Evolutionary conservation across 2,113 vertebrate genomes (phyloP), one percentile per base, ranked within the genome.

Genomic region (Reinhardtius hippoglossoides): DNA sequence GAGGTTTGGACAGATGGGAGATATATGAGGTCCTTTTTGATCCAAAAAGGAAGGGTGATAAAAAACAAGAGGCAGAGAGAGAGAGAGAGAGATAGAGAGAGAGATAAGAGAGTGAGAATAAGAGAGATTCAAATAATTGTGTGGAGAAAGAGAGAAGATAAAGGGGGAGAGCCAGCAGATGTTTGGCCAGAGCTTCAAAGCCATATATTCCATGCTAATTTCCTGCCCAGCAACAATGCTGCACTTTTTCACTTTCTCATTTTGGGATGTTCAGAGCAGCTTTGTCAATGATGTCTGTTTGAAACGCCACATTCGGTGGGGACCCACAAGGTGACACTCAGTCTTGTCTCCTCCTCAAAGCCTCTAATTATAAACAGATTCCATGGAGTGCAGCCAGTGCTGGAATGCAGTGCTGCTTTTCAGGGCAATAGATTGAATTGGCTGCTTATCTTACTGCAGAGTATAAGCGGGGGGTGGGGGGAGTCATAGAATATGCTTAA

Each of bases 181-280:
- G 92, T 94, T 90, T 96, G 94, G 94, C 91, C 67, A 71, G 15
- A 9, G 90, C 90, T 93, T 95, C 93, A 95, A 95, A 95, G 93
- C 69, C 13, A 23, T 59, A 65, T 88, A 78, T 75, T 90, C 80
- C 42, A 74, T 71, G 80, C 61, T 88, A 88, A 93, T 89, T 65
- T 85, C 42, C 61, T 20, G 20, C 59, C 77, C 88, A 79, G 83
- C 67, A 87, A 70, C 63, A 82, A 40, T 80, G 71, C 59, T 0
- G 10, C 40, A 44, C 74, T 79, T 58, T 74, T 81, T 82, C 21
- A 20, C 55, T 80, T 89, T 77, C 70, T 85, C 73, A 60, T 74
- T 68, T 21, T 35, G 14, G 42, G 15, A 23, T 42, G 0, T 1
- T 52, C 9, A 1, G 12, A 50, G 26, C 3, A 55, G 37, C 56